Conservation (phyloP, 2,113 vertebrate genomes). For the Xiphorhynchus elegans region DNA sequence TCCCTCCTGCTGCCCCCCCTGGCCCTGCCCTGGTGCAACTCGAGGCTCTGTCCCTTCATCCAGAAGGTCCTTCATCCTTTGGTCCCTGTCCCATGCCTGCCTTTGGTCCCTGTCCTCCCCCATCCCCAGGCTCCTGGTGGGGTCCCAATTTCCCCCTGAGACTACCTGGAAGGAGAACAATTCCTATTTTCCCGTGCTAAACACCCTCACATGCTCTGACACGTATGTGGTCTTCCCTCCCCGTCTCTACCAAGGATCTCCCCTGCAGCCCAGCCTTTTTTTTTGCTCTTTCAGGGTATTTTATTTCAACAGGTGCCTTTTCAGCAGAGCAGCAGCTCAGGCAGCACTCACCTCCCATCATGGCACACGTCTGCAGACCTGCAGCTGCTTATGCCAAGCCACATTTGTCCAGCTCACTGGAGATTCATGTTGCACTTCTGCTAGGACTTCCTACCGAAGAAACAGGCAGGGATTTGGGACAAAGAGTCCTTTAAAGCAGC, state of each 20-base stretch:
- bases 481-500: constrained; percentile 53
- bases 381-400: constrained; percentile 30
- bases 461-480: background rate
- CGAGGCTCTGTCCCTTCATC: background rate
- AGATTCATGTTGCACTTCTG: background rate
- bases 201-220: background rate
- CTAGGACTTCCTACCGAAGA: background rate
- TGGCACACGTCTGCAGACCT: constrained; percentile 52
- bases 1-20: rapidly evolving
- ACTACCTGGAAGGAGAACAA: background rate
- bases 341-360: constrained; percentile 43
- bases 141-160: background rate
- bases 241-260: background rate
- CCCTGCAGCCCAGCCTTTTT: background rate
- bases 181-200: background rate
- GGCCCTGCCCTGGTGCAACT: rapidly evolving
- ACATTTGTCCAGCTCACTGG: constrained; percentile 26
- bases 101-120: background rate
- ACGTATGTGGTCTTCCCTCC: background rate
- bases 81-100: background rate
- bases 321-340: constrained; percentile 14
- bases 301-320: constrained; percentile 53
- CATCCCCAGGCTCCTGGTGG: background rate
- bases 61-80: background rate
- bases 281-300: constrained; percentile 17